Evolutionary conservation across 2,113 vertebrate genomes (phyloP).

Genomic region (Epinephelus moara): DNA sequence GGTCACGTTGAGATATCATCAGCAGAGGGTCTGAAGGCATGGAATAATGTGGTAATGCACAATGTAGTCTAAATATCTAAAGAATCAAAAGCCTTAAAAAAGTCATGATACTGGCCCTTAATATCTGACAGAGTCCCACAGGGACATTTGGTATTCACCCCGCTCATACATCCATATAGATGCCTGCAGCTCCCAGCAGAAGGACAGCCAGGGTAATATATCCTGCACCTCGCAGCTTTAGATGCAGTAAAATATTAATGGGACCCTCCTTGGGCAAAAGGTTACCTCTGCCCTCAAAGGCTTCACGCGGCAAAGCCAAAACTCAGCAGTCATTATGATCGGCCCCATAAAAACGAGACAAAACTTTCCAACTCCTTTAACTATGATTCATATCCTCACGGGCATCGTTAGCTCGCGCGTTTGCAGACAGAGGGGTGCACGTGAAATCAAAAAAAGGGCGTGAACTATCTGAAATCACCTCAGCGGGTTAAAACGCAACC

Average conservation of each 20-base stretch:
- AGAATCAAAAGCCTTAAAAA: conserved; percentile 17
- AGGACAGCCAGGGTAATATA: conserved; percentile 63
- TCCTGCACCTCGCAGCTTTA: conserved; percentile 67
- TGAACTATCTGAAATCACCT: conserved; percentile 21
- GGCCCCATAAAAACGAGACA: conserved; percentile 17
- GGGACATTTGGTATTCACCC: conserved; percentile 45
- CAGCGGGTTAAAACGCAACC: background rate
- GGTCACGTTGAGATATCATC: background rate
- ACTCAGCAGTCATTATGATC: conserved; percentile 43
- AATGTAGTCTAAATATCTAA: conserved; percentile 24
- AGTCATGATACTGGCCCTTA: conserved; percentile 29
- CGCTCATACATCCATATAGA: conserved; percentile 24
- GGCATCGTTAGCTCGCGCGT: background rate
- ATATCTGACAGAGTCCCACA: conserved; percentile 46
- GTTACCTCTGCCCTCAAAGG: conserved; percentile 67
- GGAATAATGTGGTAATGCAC: conserved; percentile 9
- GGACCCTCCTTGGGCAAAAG: conserved; percentile 68
- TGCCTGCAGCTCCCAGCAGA: conserved; percentile 43
- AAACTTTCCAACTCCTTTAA: conserved; percentile 71
- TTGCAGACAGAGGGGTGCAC: background rate
- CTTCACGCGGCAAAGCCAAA: conserved; percentile 47
- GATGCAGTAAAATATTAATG: conserved; percentile 81
- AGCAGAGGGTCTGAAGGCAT: background rate
- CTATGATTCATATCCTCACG: background rate
- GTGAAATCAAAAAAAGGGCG: conserved; percentile 43